Evolutionary conservation across 64 coral and sea anemone genomes (phyloP).

Genomic region (Pocillopora verrucosa): DNA sequence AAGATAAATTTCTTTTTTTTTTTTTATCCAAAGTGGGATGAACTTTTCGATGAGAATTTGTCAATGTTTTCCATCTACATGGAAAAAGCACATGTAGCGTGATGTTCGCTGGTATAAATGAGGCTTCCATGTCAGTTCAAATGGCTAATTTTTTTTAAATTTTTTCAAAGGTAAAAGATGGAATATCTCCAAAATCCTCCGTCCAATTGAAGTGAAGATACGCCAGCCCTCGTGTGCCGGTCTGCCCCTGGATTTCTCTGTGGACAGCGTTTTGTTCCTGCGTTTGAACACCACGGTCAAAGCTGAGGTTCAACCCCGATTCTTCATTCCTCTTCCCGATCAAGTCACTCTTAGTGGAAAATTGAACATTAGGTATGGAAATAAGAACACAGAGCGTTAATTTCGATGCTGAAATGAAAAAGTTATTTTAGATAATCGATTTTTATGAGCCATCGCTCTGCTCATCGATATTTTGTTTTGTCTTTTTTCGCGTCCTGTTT

Average conservation of each 20-base stretch:
- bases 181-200: not conserved
- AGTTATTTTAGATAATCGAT: no score
- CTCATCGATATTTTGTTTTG: not conserved
- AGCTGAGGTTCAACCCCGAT: not conserved
- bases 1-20: not conserved
- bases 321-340: conserved; percentile 32
- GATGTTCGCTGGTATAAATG: not conserved
- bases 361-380: conserved; percentile 14
- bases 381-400: no score
- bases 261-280: conserved; percentile 27
- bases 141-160: not conserved
- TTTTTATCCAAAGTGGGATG: not conserved
- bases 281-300: conserved; percentile 12
- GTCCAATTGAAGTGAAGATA: conserved; percentile 3
- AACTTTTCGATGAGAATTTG: not conserved
- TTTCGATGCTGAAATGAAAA: no score
- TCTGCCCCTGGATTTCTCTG: conserved; percentile 19
- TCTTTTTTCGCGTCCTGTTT: not conserved
- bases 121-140: not conserved
- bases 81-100: not conserved
- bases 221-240: conserved; percentile 5
- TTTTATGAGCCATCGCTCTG: not conserved
- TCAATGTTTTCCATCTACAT: not conserved
- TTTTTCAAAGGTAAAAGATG: not conserved
- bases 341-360: conserved; percentile 15